Base-by-base conservation (phyloP, 2,888 invertebrate genomes). In the Salpingus planirostris region DNA sequence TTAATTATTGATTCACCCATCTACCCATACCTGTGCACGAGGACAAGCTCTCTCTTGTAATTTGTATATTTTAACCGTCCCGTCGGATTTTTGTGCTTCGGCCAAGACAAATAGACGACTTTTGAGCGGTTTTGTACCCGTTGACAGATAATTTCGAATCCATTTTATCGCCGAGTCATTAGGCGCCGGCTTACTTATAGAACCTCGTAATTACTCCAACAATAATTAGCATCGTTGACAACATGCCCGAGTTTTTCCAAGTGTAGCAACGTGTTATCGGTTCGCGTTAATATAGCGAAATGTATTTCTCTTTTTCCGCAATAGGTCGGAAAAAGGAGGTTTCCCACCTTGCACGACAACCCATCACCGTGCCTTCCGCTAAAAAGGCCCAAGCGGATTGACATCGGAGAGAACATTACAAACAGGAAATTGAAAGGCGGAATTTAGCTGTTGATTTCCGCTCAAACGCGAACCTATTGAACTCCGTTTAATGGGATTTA, bases 371-470 rank as follows among this genome's bases (percentile, higher is more conserved):
- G 29, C 27, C 26, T 30, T 35, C 27, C 33, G 29, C 33, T n/a
- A n/a, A 34, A 34, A 18, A 18, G 18, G 18, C 8, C 8, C 18
- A n/a, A 15, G 24, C 14, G 21, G 33, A 34, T 29, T 31, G 35
- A 31, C 35, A 35, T 24, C 31, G 35, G 5, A n/a, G n/a, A 45
- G 51, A 47, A 49, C 45, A 52, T 54, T 55, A 44, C 47, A 42
- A 40, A 47, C 53, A 53, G 59, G 59, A 59, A 59, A 59, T 59
- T 59, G 58, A 54, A 55, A 55, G 50, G 52, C 51, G 44, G 38
- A 51, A 52, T 52, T 52, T 47, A 54, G 50, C 50, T 47, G 48
- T 47, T 47, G 50, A 53, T 53, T 50, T 52, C 51, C 51, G 51
- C 38, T 39, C 34, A 42, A 46, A 42, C 41, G 41, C 43, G 43